These are phyloP conservation scores for Charanyca ferruginea DNA, from an alignment of 2,888 invertebrate species.

Conservation along the genomic window DNA sequence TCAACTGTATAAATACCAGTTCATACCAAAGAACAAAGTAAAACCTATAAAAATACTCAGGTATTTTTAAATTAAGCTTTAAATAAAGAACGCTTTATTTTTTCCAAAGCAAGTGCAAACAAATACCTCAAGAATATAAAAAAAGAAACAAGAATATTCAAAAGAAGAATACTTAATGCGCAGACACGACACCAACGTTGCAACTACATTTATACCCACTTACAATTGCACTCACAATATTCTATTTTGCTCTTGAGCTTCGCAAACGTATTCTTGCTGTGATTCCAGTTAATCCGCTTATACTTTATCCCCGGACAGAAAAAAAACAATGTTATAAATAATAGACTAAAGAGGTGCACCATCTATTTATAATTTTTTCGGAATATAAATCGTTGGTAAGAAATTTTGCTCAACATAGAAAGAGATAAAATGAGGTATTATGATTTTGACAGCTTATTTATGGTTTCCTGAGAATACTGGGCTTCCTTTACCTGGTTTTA, in stretches of 20 bases:
- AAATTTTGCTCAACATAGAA: constrained; percentile 44
- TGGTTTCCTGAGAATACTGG: constrained; percentile 37
- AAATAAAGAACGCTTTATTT: constrained; percentile 6
- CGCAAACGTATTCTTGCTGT: constrained; percentile 4
- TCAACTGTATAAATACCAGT: no score
- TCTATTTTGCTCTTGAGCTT: constrained; percentile 9
- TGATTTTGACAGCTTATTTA: constrained; percentile 50
- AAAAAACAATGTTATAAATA: constrained; percentile 21
- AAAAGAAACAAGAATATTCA: background rate
- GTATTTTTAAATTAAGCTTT: background rate
- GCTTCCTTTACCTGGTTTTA: constrained; percentile 39
- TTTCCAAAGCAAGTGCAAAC: background rate
- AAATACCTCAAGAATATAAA: background rate
- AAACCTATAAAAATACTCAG: background rate
- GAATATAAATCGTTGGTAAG: constrained; percentile 40
- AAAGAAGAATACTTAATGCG: constrained; percentile 9
- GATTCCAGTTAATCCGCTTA: constrained; percentile 26
- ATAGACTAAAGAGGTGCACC: constrained; percentile 22
- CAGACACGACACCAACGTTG: background rate
- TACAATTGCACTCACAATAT: background rate
- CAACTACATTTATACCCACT: constrained; percentile 7
- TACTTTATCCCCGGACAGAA: constrained; percentile 8
- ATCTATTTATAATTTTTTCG: constrained; percentile 14
- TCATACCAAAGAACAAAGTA: no score
- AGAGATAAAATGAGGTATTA: constrained; percentile 52